Conservation (phyloP, 2,797 vertebrate genomes). For the Champsocephalus gunnari region DNA sequence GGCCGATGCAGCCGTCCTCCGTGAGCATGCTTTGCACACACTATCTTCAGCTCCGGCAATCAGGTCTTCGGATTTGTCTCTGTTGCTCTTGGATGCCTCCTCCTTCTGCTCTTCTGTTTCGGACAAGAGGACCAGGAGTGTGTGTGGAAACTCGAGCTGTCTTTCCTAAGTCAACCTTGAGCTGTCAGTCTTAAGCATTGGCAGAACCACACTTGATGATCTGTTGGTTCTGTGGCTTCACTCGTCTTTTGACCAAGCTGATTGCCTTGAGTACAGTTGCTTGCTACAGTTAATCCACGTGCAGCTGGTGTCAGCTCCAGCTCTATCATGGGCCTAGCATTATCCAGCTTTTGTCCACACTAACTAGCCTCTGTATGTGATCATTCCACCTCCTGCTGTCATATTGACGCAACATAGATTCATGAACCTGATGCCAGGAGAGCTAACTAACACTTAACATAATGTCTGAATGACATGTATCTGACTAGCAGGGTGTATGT, state of each 20-base stretch:
- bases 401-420: background rate
- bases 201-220: constrained; percentile 4
- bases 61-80: background rate
- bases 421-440: constrained; percentile 1
- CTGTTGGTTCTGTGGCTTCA: background rate
- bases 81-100: background rate
- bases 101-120: constrained; percentile 18
- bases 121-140: background rate
- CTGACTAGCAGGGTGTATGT: constrained; percentile 3
- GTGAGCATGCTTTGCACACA: constrained; percentile 3
- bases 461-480: background rate
- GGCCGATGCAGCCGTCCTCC: background rate
- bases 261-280: background rate
- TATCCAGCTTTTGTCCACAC: background rate
- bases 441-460: background rate
- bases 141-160: constrained; percentile 1
- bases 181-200: background rate
- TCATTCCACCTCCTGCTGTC: background rate
- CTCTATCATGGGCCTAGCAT: background rate
- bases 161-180: background rate
- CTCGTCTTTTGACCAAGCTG: background rate
- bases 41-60: background rate
- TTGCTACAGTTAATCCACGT: background rate
- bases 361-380: background rate
- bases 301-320: background rate